Evolutionary conservation across 2,888 invertebrate species (phyloP).

Genomic region (Trisateles emortualis): DNA sequence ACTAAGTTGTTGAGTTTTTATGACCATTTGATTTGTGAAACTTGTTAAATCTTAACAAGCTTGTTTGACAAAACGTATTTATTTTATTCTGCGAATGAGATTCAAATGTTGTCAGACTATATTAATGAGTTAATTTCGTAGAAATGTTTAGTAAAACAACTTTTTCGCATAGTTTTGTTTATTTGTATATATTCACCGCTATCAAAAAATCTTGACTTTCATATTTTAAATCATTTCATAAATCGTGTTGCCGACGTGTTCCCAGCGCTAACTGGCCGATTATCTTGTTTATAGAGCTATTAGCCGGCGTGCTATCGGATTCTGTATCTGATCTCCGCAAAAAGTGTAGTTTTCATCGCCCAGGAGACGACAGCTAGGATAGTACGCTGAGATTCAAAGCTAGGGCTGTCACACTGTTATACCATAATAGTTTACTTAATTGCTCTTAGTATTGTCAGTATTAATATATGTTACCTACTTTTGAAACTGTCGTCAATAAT

Average conservation of each 20-base stretch:
- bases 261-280: constrained; percentile 77
- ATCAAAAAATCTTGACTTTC: constrained; percentile 45
- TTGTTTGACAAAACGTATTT: neutral
- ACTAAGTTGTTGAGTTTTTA: constrained; percentile 12
- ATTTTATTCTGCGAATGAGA: constrained; percentile 11
- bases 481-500: no score
- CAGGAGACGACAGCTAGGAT: constrained; percentile 47
- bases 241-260: constrained; percentile 56
- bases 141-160: constrained; percentile 24
- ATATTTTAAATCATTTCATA: constrained; percentile 58
- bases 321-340: constrained; percentile 75
- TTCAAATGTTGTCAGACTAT: constrained; percentile 1
- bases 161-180: constrained; percentile 22
- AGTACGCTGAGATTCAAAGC: constrained; percentile 37
- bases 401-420: constrained; percentile 49
- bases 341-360: constrained; percentile 81
- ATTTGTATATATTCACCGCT: constrained; percentile 39
- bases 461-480: neutral
- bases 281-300: constrained; percentile 84
- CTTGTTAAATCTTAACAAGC: constrained; percentile 11
- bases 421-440: neutral
- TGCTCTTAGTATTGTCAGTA: neutral
- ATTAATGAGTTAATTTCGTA: constrained; percentile 22
- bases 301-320: constrained; percentile 76
- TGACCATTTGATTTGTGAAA: constrained; percentile 16